A percentile compares a stretch with the other conserved stretches of the same genome.
These are phyloP conservation scores for Eremobia ochroleuca DNA, from an alignment of 2,888 invertebrate species.

Conservation along the genomic window DNA sequence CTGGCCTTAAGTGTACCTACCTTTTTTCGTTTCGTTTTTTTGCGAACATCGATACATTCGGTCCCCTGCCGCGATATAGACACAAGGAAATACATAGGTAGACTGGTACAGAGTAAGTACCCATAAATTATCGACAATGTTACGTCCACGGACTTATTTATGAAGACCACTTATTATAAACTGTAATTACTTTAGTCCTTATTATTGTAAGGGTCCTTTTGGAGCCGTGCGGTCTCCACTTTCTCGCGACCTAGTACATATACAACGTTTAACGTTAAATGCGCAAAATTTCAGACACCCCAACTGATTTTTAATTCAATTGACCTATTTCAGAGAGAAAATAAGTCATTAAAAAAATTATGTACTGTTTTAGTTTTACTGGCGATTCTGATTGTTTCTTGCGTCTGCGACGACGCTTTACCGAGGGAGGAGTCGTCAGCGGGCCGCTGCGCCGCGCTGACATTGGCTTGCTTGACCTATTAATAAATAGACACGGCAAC, in stretches of 20 bases:
- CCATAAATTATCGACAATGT: conserved; percentile 57
- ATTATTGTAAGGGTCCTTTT: conserved; percentile 5
- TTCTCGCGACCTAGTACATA: neutral
- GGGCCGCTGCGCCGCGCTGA: too few relatives aligned
- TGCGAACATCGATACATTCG: conserved; percentile 45
- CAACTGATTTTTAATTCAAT: too few relatives aligned
- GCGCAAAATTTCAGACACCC: too few relatives aligned
- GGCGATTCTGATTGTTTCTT: too few relatives aligned
- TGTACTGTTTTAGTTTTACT: too few relatives aligned
- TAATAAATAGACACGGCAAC: too few relatives aligned
- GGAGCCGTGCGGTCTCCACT: neutral
- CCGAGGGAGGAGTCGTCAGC: too few relatives aligned
- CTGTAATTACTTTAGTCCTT: conserved; percentile 33
- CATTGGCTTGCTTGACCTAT: too few relatives aligned
- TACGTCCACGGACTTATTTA: conserved; percentile 45
- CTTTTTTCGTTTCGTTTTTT: conserved; percentile 33
- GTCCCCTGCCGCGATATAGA: conserved; percentile 42
- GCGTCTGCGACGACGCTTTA: too few relatives aligned
- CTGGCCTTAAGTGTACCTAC: conserved; percentile 35
- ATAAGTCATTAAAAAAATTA: too few relatives aligned
- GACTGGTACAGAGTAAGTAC: conserved; percentile 26
- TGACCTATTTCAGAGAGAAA: too few relatives aligned
- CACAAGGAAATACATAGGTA: conserved; percentile 43
- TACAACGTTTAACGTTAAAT: too few relatives aligned
- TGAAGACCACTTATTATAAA: conserved; percentile 33